Evolutionary conservation across 2,113 vertebrate genomes (phyloP).

Genomic region (Prunella himalayana): DNA sequence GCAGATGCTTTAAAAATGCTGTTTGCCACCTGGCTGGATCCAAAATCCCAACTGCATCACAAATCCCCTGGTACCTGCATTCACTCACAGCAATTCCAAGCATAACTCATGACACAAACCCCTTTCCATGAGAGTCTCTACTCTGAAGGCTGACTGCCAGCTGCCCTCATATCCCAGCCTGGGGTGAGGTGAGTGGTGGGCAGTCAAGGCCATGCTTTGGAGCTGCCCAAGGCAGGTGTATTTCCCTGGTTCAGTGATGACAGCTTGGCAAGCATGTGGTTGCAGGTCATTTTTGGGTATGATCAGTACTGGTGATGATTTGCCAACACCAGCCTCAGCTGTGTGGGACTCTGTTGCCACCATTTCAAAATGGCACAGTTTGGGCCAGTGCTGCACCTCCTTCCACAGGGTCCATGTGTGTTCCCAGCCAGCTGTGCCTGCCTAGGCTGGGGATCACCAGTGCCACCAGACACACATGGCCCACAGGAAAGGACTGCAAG

Average conservation of each 20-base stretch:
- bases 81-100: not conserved
- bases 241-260: not conserved
- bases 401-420: not conserved
- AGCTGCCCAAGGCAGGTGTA: not conserved
- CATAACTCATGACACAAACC: fast-evolving
- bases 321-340: not conserved
- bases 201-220: fast-evolving
- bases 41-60: not conserved
- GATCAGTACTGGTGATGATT: not conserved
- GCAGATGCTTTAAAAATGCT: not conserved
- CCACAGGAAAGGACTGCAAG: not conserved
- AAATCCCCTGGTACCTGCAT: not conserved
- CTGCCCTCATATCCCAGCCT: fast-evolving
- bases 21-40: not conserved
- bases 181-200: not conserved
- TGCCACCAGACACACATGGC: fast-evolving
- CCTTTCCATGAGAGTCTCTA: not conserved
- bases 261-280: not conserved
- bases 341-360: not conserved
- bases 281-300: not conserved
- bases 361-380: not conserved
- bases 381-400: not conserved
- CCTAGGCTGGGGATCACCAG: not conserved
- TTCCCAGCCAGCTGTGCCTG: not conserved
- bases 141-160: not conserved